Conservation (phyloP, 2,113 vertebrate genomes). For the Equus quagga region DNA sequence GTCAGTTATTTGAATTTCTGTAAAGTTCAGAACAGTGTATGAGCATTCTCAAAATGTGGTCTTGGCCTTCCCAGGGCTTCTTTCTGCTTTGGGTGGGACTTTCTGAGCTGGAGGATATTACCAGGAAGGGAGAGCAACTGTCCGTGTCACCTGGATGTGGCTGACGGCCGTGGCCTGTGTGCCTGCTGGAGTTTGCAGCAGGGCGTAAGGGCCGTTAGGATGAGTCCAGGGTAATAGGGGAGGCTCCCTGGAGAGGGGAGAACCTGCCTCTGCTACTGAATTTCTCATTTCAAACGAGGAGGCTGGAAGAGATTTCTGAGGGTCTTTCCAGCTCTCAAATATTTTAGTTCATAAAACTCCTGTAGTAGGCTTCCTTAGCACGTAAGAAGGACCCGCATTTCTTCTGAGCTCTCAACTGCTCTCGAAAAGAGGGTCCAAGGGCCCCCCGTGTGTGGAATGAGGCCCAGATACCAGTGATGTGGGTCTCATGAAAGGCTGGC, state of each 20-base stretch:
- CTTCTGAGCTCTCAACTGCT: background rate
- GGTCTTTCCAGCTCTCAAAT: background rate
- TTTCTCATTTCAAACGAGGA: background rate
- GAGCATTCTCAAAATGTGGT: background rate
- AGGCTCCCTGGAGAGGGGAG: background rate
- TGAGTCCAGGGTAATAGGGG: background rate
- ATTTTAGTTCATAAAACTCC: background rate
- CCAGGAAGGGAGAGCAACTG: background rate
- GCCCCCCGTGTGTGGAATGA: background rate
- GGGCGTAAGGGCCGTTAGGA: background rate
- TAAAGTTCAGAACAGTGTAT: background rate
- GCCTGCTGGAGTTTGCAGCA: background rate
- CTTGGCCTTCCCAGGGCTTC: background rate
- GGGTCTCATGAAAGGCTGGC: background rate
- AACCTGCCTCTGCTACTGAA: background rate
- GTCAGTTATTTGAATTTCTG: background rate
- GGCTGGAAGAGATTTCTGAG: background rate
- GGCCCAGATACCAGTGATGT: background rate
- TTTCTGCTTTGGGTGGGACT: background rate
- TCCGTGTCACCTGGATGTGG: background rate
- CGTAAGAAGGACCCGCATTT: background rate
- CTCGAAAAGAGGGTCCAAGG: background rate
- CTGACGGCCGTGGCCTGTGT: background rate
- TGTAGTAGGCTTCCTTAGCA: background rate
- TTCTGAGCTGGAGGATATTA: background rate